Conservation (phyloP, 2,888 invertebrate species). For the Dioctria linearis region DNA sequence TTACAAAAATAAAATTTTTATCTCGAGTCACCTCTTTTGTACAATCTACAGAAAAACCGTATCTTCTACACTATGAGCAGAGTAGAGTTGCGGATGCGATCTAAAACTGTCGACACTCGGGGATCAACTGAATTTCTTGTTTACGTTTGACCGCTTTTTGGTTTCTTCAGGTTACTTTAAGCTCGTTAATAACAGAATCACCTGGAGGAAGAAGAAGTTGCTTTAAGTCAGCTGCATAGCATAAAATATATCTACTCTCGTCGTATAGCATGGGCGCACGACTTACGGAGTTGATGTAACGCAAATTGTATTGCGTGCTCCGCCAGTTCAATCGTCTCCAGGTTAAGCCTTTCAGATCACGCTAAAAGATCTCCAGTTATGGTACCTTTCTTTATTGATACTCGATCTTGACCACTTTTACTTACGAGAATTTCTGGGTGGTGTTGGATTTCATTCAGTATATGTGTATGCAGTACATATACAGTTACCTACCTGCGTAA, state of each 20-base stretch:
- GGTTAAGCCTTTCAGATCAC: not conserved
- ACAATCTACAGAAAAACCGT: not conserved
- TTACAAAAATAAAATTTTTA: not conserved
- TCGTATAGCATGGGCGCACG: no score
- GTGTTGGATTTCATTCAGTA: not conserved
- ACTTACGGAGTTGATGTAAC: not conserved
- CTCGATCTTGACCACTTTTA: constrained; percentile 44
- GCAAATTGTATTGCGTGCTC: constrained; percentile 7
- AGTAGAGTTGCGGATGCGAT: constrained; percentile 58
- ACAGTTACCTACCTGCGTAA: no score
- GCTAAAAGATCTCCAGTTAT: not conserved
- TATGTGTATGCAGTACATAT: no score
- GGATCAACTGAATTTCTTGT: constrained; percentile 66
- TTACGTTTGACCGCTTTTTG: constrained; percentile 58
- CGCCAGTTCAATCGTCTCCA: constrained; percentile 1
- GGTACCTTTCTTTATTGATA: constrained; percentile 29
- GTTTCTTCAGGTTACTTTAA: constrained; percentile 55
- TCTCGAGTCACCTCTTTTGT: not conserved
- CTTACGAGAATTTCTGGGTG: constrained; percentile 18
- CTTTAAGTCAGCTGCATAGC: not conserved
- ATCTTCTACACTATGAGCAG: not conserved
- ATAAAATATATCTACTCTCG: no score
- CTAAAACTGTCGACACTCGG: constrained; percentile 68
- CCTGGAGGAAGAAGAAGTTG: constrained; percentile 37
- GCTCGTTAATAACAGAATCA: constrained; percentile 41